Conservation (phyloP, 2,113 vertebrate genomes). For the Lathamus discolor region DNA sequence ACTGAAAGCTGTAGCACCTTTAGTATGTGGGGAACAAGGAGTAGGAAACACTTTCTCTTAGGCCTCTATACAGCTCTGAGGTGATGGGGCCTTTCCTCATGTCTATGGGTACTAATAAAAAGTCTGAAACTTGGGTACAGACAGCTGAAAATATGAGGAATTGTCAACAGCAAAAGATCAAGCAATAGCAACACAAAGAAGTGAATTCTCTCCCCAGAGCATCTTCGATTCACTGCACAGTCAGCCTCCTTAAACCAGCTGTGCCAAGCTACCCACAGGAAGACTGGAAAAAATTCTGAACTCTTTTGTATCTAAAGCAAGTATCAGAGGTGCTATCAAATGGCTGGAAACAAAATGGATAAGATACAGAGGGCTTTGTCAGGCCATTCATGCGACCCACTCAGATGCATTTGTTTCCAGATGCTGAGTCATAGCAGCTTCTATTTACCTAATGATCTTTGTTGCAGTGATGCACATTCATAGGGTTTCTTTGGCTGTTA, state of each 20-base stretch:
- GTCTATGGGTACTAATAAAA: background rate
- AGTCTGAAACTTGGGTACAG: background rate
- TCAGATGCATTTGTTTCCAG: background rate
- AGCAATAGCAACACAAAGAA: background rate
- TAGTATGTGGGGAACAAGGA: background rate
- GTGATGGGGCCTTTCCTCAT: background rate
- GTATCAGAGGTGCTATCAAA: background rate
- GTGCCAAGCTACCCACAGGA: background rate
- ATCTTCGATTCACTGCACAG: background rate
- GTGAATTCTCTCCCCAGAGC: background rate
- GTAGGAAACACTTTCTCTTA: background rate
- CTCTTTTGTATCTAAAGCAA: background rate
- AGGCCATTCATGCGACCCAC: background rate
- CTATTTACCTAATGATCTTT: background rate
- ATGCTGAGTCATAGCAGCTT: background rate
- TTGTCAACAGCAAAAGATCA: background rate
- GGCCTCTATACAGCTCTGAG: background rate
- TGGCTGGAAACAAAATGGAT: background rate
- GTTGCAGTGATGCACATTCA: background rate
- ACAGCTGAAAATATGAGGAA: background rate
- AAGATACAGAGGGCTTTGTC: background rate
- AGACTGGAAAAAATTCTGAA: background rate
- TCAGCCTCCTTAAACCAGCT: background rate
- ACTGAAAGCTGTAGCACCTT: background rate
- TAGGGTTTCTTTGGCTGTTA: background rate